These are phyloP conservation scores for Kryptolebias ocellatus DNA, from an alignment of 2,797 vertebrate genomes.

Conservation along the genomic window DNA sequence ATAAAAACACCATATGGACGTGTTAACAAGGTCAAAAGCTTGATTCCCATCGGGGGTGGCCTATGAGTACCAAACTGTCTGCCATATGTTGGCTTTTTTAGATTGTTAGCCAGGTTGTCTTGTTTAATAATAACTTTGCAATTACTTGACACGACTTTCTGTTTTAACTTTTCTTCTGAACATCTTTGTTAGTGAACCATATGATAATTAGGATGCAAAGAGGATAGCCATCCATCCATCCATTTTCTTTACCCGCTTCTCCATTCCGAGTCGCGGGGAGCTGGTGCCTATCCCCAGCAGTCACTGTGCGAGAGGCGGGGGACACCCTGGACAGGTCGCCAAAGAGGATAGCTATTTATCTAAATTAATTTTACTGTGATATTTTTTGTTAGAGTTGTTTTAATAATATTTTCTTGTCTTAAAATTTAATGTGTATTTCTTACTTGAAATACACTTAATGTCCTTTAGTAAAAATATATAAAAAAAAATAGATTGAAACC, in stretches of 20 bases:
- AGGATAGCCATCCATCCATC: too few species aligned
- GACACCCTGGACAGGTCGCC: too few species aligned
- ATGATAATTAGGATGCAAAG: not conserved
- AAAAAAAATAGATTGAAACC: slow-evolving; percentile 4
- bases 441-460: not conserved
- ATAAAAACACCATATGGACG: slow-evolving; percentile 31
- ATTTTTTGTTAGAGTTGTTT: too few species aligned
- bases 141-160: not conserved
- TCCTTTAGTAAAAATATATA: not conserved
- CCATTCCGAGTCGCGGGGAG: too few species aligned
- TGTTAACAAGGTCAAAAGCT: slow-evolving; percentile 33
- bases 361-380: too few species aligned
- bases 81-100: slow-evolving; percentile 4
- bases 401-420: too few species aligned
- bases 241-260: too few species aligned
- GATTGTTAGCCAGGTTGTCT: not conserved
- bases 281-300: too few species aligned
- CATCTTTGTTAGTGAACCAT: not conserved
- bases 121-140: not conserved
- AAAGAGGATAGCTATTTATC: not conserved
- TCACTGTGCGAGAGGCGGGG: too few species aligned
- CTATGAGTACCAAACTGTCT: slow-evolving; percentile 15
- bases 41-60: slow-evolving; percentile 10
- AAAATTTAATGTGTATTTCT: too few species aligned
- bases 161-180: not conserved